Conservation (phyloP, 2,888 invertebrate genomes). For the Drosophila incognita region DNA sequence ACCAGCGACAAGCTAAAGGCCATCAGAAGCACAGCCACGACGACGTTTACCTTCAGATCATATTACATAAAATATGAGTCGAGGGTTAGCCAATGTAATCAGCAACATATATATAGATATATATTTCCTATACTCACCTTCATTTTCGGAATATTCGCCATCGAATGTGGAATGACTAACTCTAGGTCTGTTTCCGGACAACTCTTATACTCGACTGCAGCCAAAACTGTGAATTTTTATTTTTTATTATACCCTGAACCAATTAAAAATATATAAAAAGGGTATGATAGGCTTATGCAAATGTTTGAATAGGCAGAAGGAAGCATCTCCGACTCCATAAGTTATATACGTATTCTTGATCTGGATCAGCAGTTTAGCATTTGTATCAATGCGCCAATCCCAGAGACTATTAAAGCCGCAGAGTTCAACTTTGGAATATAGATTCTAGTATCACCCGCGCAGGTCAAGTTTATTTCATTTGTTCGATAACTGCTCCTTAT, state of each 20-base stretch:
- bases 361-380: neutral
- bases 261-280: neutral
- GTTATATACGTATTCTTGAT: neutral
- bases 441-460: no score
- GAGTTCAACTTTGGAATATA: neutral
- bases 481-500: neutral
- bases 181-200: constrained; percentile 7
- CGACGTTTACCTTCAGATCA: constrained; percentile 6
- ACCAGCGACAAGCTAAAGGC: constrained; percentile 9
- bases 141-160: constrained; percentile 26
- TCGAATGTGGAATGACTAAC: neutral
- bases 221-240: neutral
- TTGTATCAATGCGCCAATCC: neutral
- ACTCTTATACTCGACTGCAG: constrained; percentile 35
- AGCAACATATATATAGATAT: neutral
- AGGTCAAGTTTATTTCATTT: neutral
- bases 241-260: neutral
- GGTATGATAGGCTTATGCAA: neutral
- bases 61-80: constrained; percentile 31
- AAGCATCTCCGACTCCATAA: neutral
- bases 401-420: neutral
- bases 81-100: constrained; percentile 4
- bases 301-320: neutral
- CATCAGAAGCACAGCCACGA: constrained; percentile 25
- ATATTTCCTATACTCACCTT: constrained; percentile 38